These are phyloP conservation scores for Scolanthus callimorphus DNA, from an alignment of 92 coral and sea anemone genomes.

Conservation along the genomic window DNA sequence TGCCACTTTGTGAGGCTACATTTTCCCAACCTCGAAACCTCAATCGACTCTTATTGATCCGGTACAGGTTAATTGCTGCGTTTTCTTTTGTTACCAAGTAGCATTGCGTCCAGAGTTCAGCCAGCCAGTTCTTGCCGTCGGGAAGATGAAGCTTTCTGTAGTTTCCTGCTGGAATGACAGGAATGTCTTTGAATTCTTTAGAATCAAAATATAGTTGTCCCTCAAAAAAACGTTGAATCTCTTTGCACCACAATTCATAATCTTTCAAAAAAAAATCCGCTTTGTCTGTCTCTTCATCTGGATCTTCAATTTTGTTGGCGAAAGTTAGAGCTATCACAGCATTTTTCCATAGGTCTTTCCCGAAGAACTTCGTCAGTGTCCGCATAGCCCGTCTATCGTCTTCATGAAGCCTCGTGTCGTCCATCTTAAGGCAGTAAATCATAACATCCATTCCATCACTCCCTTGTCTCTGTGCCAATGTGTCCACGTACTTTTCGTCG, in stretches of 20 bases:
- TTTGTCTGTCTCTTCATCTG: too few relatives aligned
- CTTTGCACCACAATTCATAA: too few relatives aligned
- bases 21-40: too few relatives aligned
- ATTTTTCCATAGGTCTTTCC: slow-evolving; percentile 31
- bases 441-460: slow-evolving; percentile 11
- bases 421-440: slow-evolving; percentile 43
- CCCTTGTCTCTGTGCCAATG: slow-evolving; percentile 3
- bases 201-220: too few relatives aligned
- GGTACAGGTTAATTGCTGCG: slow-evolving; percentile 6
- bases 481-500: slow-evolving; percentile 18
- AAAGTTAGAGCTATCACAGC: slow-evolving; percentile 40
- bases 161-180: slow-evolving; percentile 40
- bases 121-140: slow-evolving; percentile 22
- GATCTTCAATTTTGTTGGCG: too few relatives aligned
- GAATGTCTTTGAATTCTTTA: too few relatives aligned
- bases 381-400: slow-evolving; percentile 27
- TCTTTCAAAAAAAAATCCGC: too few relatives aligned
- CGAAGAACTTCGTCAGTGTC: slow-evolving; percentile 27
- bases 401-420: slow-evolving; percentile 12
- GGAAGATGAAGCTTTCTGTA: slow-evolving; percentile 20
- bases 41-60: slow-evolving; percentile 9
- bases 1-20: too few relatives aligned
- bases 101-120: slow-evolving; percentile 22
- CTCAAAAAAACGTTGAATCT: not conserved
- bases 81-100: slow-evolving; percentile 2